A percentile compares a stretch with the other conserved stretches of the same genome.
Evolutionary conservation across 1,140 invertebrate species (phyloP).

Genomic region (Caenorhabditis remanei): DNA sequence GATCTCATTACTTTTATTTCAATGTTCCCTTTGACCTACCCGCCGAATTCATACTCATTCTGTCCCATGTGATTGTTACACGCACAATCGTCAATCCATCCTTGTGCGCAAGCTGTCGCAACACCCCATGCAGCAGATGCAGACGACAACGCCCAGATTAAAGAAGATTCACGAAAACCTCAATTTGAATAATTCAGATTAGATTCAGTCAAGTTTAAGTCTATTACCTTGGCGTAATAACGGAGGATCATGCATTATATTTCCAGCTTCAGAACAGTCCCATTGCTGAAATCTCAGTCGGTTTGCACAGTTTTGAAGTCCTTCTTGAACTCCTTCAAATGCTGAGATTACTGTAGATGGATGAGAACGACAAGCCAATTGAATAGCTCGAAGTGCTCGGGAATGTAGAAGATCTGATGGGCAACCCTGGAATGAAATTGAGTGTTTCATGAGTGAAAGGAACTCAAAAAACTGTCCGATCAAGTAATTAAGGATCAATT

Average conservation of each 20-base stretch:
- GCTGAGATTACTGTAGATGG: conserved; percentile 72
- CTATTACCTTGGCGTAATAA: conserved; percentile 69
- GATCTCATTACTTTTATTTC: conserved; percentile 14
- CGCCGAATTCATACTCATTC: conserved; percentile 55
- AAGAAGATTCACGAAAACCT: conserved; percentile 75
- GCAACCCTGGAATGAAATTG: conserved; percentile 67
- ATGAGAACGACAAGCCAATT: conserved; percentile 69
- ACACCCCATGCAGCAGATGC: conserved; percentile 76
- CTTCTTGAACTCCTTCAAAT: conserved; percentile 72
- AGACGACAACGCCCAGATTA: conserved; percentile 73
- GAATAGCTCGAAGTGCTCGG: conserved; percentile 68
- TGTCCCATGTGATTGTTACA: conserved; percentile 48
- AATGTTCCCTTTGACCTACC: conserved; percentile 46
- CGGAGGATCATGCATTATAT: conserved; percentile 72
- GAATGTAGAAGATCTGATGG: conserved; percentile 70
- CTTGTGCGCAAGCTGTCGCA: conserved; percentile 69
- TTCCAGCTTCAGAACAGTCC: conserved; percentile 74
- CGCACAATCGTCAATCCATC: conserved; percentile 75
- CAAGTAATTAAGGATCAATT: too few relatives aligned
- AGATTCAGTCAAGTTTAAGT: conserved; percentile 10
- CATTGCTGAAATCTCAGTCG: conserved; percentile 70
- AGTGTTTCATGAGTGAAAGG: neutral
- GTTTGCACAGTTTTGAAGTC: conserved; percentile 65
- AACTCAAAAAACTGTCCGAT: too few relatives aligned
- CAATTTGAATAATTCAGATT: conserved; percentile 23